These are phyloP conservation scores for Triplophysa dalaica DNA, from an alignment of 2,113 vertebrate species.

Conservation along the genomic window DNA sequence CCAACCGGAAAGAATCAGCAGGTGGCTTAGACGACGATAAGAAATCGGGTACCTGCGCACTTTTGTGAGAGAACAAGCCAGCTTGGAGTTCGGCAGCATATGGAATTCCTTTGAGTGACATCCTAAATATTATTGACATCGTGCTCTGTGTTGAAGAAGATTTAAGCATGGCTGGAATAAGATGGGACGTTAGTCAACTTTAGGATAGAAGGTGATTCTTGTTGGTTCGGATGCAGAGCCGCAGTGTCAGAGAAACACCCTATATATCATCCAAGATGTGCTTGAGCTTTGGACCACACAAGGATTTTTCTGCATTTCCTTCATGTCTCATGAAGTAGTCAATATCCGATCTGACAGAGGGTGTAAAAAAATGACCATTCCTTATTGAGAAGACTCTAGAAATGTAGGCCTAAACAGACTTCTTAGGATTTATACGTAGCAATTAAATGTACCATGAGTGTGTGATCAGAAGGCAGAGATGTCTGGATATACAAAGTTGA, in stretches of 20 bases:
- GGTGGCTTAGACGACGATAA: constrained; percentile 66
- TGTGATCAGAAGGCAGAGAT: constrained; percentile 20
- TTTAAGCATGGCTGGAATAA: constrained; percentile 6
- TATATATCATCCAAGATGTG: constrained; percentile 6
- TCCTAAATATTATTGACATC: constrained; percentile 23
- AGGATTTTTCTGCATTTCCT: constrained; percentile 18
- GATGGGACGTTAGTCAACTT: not conserved
- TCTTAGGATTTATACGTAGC: not conserved
- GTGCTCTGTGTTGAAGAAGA: constrained; percentile 8
- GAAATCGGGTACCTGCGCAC: constrained; percentile 84
- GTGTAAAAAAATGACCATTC: constrained; percentile 10
- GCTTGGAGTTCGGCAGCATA: not conserved
- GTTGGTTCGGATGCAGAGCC: constrained; percentile 9
- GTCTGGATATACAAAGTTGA: constrained; percentile 2
- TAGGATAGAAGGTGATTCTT: constrained; percentile 24
- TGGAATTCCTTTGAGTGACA: constrained; percentile 18
- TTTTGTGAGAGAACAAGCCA: constrained; percentile 74
- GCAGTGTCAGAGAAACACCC: constrained; percentile 1
- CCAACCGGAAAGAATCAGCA: constrained; percentile 73
- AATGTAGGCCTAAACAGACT: constrained; percentile 9
- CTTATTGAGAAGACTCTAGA: constrained; percentile 23
- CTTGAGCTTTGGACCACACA: constrained; percentile 24
- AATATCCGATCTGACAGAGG: constrained; percentile 8
- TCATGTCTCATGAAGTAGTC: constrained; percentile 30
- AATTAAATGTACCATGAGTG: not conserved